Conservation (phyloP, 2,113 vertebrate genomes). For the Propithecus coquereli region DNA sequence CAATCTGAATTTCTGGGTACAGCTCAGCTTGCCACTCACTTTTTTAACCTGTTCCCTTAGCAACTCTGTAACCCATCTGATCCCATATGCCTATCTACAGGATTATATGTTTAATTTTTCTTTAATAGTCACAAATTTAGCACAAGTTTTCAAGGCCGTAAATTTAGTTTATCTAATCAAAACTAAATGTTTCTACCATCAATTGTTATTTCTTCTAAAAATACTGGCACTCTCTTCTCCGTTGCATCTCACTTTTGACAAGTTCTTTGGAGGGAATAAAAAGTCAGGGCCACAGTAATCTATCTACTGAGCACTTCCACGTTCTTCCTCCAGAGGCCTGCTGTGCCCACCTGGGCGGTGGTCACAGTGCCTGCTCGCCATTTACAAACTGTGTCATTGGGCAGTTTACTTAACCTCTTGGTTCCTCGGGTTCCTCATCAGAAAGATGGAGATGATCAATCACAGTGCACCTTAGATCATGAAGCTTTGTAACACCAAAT, state of each 20-base stretch:
- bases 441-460: neutral
- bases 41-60: slow-evolving; percentile 80
- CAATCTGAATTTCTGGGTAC: slow-evolving; percentile 77
- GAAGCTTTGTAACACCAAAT: neutral
- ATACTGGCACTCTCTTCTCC: neutral
- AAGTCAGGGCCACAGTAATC: neutral
- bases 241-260: neutral
- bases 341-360: neutral
- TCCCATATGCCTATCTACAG: slow-evolving; percentile 60
- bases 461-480: neutral
- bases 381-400: neutral
- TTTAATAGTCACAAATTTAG: slow-evolving; percentile 53
- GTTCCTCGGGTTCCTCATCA: neutral
- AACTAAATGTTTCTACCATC: neutral
- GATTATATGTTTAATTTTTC: slow-evolving; percentile 72
- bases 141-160: slow-evolving; percentile 11
- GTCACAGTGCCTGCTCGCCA: neutral
- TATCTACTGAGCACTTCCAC: neutral
- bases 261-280: neutral
- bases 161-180: neutral
- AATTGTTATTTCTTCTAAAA: neutral
- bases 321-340: neutral
- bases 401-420: neutral
- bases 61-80: slow-evolving; percentile 79
- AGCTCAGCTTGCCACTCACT: slow-evolving; percentile 75